These are phyloP conservation scores for Calcarius lapponicus DNA, from an alignment of 2,797 vertebrate species.

Conservation along the genomic window DNA sequence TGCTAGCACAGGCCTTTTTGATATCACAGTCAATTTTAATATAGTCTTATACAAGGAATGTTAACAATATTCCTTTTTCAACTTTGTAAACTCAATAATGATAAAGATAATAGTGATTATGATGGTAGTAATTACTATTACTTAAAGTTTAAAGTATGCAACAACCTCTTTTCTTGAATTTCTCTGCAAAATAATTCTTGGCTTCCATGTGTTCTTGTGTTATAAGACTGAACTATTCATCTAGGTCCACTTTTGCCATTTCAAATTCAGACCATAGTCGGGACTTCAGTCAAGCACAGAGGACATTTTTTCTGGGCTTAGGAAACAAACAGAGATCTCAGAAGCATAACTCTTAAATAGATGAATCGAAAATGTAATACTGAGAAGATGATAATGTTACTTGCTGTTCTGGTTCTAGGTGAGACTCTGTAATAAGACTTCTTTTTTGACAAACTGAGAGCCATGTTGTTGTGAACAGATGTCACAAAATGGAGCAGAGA, in stretches of 20 bases:
- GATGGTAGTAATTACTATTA: background rate
- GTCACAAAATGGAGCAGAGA: background rate
- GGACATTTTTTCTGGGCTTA: background rate
- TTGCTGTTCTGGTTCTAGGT: background rate
- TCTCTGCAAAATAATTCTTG: background rate
- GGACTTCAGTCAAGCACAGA: background rate
- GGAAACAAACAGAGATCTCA: background rate
- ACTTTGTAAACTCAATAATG: background rate
- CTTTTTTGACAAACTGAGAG: background rate
- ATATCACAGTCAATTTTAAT: background rate
- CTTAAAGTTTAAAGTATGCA: fast-evolving
- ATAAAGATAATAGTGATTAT: background rate
- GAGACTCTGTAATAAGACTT: background rate
- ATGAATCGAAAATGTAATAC: background rate
- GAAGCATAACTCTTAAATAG: background rate
- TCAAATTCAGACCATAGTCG: background rate
- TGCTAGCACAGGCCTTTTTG: background rate
- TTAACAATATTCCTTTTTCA: background rate
- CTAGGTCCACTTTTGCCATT: background rate
- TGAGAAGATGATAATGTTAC: background rate
- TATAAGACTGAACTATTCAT: background rate
- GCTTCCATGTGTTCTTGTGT: background rate
- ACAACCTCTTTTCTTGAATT: background rate
- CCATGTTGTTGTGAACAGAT: background rate
- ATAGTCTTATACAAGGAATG: background rate